phyloP scores from a whole-genome alignment of 2,113 vertebrate species.

The Anhinga rufa region DNA sequence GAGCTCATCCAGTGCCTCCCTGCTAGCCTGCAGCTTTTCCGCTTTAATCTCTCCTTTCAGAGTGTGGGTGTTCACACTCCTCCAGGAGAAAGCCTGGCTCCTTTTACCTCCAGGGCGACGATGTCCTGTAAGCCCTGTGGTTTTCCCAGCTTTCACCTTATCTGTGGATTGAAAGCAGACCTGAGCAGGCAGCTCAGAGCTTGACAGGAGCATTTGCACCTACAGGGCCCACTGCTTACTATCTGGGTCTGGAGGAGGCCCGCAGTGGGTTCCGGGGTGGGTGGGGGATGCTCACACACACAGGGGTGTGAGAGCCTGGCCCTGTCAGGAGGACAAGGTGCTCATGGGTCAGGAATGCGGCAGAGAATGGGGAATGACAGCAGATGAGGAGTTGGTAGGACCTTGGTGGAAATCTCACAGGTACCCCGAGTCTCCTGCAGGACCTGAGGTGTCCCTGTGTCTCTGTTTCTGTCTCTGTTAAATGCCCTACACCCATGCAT shows the following conservation, averaged over 20 bases:
- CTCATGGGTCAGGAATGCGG: rapidly evolving
- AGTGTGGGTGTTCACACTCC: background rate
- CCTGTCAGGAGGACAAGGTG: background rate
- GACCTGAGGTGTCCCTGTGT: background rate
- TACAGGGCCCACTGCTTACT: background rate
- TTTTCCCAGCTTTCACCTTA: background rate
- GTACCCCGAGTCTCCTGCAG: background rate
- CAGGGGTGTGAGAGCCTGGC: background rate
- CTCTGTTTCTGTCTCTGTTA: background rate
- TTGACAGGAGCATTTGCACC: background rate
- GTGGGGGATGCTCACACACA: background rate
- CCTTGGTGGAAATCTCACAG: background rate
- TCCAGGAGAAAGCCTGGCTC: background rate
- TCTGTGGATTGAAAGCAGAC: background rate
- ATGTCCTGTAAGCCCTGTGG: background rate
- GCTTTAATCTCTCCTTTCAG: background rate
- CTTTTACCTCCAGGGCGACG: background rate
- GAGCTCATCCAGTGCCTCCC: background rate
- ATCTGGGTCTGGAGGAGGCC: background rate
- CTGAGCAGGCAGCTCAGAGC: background rate
- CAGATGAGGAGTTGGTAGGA: background rate
- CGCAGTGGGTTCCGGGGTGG: rapidly evolving
- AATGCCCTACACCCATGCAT: rapidly evolving
- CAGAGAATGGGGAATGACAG: background rate
- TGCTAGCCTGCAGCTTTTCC: background rate